Percentiles rank a stretch among this genome's conserved stretches.
Evolutionary conservation across 1,140 invertebrate genomes (phyloP).

Genomic region (Drosophila lowei): DNA sequence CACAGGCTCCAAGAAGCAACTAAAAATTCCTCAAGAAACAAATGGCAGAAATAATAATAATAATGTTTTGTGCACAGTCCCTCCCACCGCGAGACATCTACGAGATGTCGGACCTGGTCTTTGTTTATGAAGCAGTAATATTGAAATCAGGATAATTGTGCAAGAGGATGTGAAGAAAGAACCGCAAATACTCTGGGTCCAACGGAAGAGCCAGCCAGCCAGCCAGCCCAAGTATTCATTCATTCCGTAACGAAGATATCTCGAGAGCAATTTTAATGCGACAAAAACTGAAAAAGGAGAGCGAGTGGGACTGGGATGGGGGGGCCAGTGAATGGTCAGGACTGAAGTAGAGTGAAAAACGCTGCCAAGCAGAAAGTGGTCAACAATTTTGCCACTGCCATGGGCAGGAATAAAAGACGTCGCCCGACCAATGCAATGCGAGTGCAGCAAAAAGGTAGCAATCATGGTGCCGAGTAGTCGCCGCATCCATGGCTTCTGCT

Average conservation of each 20-base stretch:
- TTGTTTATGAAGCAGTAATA: slow-evolving; percentile 77
- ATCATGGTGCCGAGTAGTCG: slow-evolving; percentile 66
- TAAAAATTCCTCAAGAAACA: slow-evolving; percentile 58
- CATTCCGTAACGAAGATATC: slow-evolving; percentile 68
- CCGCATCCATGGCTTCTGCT: slow-evolving; percentile 46
- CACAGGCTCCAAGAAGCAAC: slow-evolving; percentile 27
- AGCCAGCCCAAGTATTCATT: slow-evolving; percentile 37
- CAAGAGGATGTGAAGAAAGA: slow-evolving; percentile 77
- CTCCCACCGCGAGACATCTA: neutral
- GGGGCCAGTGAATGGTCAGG: neutral
- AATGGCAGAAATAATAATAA: slow-evolving; percentile 73
- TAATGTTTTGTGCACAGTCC: slow-evolving; percentile 58
- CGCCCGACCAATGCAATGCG: slow-evolving; percentile 39
- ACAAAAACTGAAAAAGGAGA: slow-evolving; percentile 50
- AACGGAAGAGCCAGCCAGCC: slow-evolving; percentile 11
- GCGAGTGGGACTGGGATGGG: neutral
- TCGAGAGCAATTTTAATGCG: slow-evolving; percentile 68
- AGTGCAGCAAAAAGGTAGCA: slow-evolving; percentile 62
- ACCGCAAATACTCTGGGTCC: slow-evolving; percentile 71
- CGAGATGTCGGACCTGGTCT: slow-evolving; percentile 49
- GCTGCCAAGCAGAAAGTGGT: slow-evolving; percentile 78
- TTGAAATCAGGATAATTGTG: slow-evolving; percentile 80
- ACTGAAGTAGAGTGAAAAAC: slow-evolving; percentile 56
- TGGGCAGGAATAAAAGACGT: slow-evolving; percentile 76
- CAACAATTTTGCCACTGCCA: slow-evolving; percentile 78